These are phyloP conservation scores for Contarinia nasturtii DNA, from an alignment of 1,140 invertebrate genomes.

Conservation along the genomic window DNA sequence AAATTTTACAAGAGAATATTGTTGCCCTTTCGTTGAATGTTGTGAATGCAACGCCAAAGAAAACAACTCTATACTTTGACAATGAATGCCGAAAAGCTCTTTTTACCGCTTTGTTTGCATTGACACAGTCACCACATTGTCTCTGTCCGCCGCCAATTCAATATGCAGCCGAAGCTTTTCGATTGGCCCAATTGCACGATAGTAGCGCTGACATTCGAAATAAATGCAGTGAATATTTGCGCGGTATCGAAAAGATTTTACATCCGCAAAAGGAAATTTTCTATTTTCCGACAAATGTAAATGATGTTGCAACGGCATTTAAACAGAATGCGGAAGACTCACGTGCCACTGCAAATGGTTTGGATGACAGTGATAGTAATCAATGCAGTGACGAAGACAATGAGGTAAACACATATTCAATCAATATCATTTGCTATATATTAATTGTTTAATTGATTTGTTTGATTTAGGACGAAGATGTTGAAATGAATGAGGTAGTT, in stretches of 20 bases:
- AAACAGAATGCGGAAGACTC: background rate
- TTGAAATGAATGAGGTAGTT: background rate
- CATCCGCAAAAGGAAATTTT: slow-evolving; percentile 7
- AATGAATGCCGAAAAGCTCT: slow-evolving; percentile 3
- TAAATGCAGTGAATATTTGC: slow-evolving; percentile 1
- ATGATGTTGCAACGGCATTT: slow-evolving; percentile 2
- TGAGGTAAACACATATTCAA: background rate
- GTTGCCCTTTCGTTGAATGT: background rate
- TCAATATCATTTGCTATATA: background rate
- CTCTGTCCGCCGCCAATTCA: slow-evolving; percentile 6
- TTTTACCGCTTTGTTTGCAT: slow-evolving; percentile 1
- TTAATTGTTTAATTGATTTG: no score
- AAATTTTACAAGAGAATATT: background rate
- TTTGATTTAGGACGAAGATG: background rate
- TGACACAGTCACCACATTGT: slow-evolving; percentile 3
- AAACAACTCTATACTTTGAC: slow-evolving; percentile 1
- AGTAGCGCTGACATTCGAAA: background rate
- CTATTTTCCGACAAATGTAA: slow-evolving; percentile 2
- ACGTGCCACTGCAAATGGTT: background rate
- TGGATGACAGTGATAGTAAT: background rate
- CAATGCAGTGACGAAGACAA: background rate
- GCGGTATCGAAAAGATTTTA: slow-evolving; percentile 5
- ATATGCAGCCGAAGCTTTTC: slow-evolving; percentile 1
- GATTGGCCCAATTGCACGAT: slow-evolving; percentile 1
- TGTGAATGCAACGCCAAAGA: background rate